Evolutionary conservation across 2,888 invertebrate genomes (phyloP).

Genomic region (Drosophila cracens): DNA sequence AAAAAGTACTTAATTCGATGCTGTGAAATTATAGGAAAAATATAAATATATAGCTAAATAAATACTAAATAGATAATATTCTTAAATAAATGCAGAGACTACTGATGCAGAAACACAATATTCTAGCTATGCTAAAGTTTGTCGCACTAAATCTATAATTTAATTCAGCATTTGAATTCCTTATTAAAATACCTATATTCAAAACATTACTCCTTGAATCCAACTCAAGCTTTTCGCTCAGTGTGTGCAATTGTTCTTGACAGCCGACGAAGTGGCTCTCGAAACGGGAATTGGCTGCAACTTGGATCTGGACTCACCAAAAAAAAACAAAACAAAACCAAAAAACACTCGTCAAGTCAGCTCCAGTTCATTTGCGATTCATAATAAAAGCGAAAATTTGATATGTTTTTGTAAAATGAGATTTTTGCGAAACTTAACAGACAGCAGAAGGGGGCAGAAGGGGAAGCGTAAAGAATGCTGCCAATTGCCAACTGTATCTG

Average conservation of each 20-base stretch:
- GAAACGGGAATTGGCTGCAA: slow-evolving; percentile 32
- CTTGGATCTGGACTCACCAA: slow-evolving; percentile 29
- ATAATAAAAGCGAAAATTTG: slow-evolving; percentile 75
- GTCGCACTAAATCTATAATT: not conserved
- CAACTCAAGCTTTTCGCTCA: slow-evolving; percentile 9
- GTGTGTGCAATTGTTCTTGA: slow-evolving; percentile 18
- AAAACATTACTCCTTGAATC: not conserved
- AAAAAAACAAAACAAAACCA: not conserved
- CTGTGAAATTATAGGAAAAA: no score
- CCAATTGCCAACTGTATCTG: slow-evolving; percentile 71
- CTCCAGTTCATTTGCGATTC: slow-evolving; percentile 70
- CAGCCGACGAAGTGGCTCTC: slow-evolving; percentile 33
- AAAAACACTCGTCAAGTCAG: slow-evolving; percentile 34
- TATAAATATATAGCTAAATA: no score
- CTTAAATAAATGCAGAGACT: no score
- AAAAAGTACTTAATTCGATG: no score
- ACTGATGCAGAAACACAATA: not conserved
- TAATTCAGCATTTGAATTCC: not conserved
- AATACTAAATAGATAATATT: no score
- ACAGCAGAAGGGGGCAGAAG: slow-evolving; percentile 19
- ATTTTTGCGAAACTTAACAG: slow-evolving; percentile 64
- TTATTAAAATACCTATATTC: no score
- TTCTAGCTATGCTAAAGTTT: rapidly evolving
- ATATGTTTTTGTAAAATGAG: slow-evolving; percentile 81
- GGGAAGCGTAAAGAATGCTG: slow-evolving; percentile 9